Evolutionary conservation across 2,888 invertebrate genomes (phyloP).

Genomic region (Caenorhabditis drosophilae): DNA sequence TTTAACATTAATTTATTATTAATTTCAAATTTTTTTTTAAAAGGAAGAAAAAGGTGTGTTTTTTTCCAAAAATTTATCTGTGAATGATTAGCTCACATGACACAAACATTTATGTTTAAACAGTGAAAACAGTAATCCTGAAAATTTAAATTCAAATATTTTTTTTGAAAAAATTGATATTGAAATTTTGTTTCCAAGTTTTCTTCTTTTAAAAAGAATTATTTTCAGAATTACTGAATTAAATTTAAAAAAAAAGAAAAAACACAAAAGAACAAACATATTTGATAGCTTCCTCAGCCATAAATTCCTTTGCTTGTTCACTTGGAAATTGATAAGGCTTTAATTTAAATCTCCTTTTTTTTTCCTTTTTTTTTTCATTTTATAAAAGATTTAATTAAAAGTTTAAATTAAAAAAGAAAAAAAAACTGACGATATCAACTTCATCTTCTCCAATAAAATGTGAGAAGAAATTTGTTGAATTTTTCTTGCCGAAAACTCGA

Average conservation of each 20-base stretch:
- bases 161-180: not conserved
- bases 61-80: too few relatives aligned
- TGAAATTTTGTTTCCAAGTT: too few relatives aligned
- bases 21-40: too few relatives aligned
- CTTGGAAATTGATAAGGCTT: constrained; percentile 7
- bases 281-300: constrained; percentile 15
- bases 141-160: too few relatives aligned
- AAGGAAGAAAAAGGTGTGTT: too few relatives aligned
- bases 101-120: too few relatives aligned
- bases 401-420: not conserved
- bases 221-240: too few relatives aligned
- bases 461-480: constrained; percentile 14
- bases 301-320: not conserved
- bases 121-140: not conserved
- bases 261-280: constrained; percentile 13
- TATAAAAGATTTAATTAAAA: constrained; percentile 11
- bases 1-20: too few relatives aligned
- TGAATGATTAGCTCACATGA: too few relatives aligned
- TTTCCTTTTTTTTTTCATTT: not conserved
- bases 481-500: constrained; percentile 6
- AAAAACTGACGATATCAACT: constrained; percentile 20
- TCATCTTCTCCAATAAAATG: constrained; percentile 22
- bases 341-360: not conserved
- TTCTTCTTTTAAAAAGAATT: too few relatives aligned
- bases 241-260: constrained; percentile 1